These are phyloP conservation scores for Caligus rogercresseyi DNA, from an alignment of 1,140 invertebrate genomes.

Conservation along the genomic window DNA sequence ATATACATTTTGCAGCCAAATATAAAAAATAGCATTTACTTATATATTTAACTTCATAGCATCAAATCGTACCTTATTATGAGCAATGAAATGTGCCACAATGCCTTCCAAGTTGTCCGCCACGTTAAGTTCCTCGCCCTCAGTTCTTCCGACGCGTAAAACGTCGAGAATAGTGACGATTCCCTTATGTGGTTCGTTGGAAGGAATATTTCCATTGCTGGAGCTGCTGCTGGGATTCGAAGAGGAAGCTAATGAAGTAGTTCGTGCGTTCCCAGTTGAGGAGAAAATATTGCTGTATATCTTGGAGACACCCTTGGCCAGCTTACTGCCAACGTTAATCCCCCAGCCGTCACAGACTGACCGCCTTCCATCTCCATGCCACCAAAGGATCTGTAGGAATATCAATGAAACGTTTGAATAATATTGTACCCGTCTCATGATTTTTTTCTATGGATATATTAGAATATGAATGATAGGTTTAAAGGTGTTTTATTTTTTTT, in stretches of 20 bases:
- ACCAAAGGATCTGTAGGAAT: conserved; percentile 9
- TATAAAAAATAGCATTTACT: too few relatives aligned
- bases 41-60: too few relatives aligned
- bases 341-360: conserved; percentile 17
- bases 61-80: conserved; percentile 63
- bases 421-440: too few relatives aligned
- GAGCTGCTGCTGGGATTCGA: neutral
- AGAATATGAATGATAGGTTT: too few relatives aligned
- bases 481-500: too few relatives aligned
- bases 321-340: conserved; percentile 19
- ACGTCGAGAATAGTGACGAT: conserved; percentile 41
- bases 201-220: neutral
- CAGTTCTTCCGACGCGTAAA: conserved; percentile 24
- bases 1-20: too few relatives aligned
- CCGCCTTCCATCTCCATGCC: conserved; percentile 13
- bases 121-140: conserved; percentile 15
- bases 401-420: neutral
- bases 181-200: conserved; percentile 31
- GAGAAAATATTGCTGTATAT: conserved; percentile 18
- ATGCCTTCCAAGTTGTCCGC: conserved; percentile 43
- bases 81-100: conserved; percentile 84
- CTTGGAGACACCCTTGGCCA: conserved; percentile 16
- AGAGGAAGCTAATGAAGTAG: neutral
- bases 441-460: too few relatives aligned
- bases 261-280: too few relatives aligned